phyloP scores from a whole-genome alignment of 2,888 invertebrate genomes.

The Auanema sp. region DNA sequence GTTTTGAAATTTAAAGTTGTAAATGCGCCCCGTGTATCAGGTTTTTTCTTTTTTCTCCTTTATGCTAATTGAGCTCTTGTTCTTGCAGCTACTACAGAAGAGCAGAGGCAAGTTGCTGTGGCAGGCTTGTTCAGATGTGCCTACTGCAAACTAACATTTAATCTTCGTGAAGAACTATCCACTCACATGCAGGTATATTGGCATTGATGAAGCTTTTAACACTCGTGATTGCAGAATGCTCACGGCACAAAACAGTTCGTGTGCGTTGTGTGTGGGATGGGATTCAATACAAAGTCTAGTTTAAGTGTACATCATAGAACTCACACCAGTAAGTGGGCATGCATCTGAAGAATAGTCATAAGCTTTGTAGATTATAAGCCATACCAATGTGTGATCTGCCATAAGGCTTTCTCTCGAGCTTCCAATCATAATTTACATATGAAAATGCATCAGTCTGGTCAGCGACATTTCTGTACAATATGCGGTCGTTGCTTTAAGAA shows the following conservation, averaged over 20 bases:
- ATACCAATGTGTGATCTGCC: conserved; percentile 29
- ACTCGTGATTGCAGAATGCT: conserved; percentile 1
- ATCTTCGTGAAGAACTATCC: background rate
- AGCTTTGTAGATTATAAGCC: conserved; percentile 15
- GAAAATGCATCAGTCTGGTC: conserved; percentile 32
- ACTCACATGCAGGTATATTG: conserved; percentile 5
- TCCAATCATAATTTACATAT: conserved; percentile 30
- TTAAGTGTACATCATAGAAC: conserved; percentile 16
- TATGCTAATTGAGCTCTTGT: background rate
- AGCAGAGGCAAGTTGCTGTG: background rate
- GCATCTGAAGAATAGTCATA: background rate
- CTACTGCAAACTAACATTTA: conserved; percentile 5
- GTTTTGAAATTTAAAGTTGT: conserved; percentile 41
- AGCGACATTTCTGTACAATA: conserved; percentile 31
- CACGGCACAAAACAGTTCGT: conserved; percentile 8
- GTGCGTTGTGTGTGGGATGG: conserved; percentile 19
- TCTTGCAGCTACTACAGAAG: conserved; percentile 5
- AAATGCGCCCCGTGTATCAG: conserved; percentile 15
- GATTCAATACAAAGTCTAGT: conserved; percentile 14
- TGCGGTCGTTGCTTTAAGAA: conserved; percentile 37
- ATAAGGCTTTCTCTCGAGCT: conserved; percentile 27
- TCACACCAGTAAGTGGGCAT: conserved; percentile 14
- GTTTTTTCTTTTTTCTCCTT: background rate
- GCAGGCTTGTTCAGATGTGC: conserved; percentile 13
- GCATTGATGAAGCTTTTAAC: background rate